Conservation (phyloP, 2,113 vertebrate species). For the Percina caprodes region DNA sequence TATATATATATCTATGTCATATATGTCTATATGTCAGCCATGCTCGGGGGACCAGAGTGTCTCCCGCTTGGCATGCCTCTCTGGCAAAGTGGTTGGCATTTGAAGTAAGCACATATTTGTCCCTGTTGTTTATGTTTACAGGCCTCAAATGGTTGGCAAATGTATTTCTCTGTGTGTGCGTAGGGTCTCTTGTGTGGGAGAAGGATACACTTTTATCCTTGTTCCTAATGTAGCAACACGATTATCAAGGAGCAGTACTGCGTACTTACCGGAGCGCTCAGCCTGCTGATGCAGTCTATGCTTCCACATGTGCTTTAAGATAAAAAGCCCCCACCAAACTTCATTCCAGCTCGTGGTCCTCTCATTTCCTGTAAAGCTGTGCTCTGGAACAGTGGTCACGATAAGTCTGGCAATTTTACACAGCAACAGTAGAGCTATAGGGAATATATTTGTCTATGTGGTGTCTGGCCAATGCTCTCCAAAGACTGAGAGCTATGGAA, state of each 20-base stretch:
- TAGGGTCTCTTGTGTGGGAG: conserved; percentile 38
- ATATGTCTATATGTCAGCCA: neutral
- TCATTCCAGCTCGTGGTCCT: conserved; percentile 19
- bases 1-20: no score
- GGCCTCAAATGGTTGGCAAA: conserved; percentile 41
- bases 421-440: conserved; percentile 31
- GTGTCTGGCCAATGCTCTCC: conserved; percentile 12
- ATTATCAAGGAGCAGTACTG: conserved; percentile 41
- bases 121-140: conserved; percentile 52
- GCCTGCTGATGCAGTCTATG: conserved; percentile 24
- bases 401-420: conserved; percentile 67
- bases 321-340: conserved; percentile 44
- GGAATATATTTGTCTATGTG: conserved; percentile 28
- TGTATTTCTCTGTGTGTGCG: conserved; percentile 25
- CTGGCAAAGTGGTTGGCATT: conserved; percentile 28
- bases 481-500: conserved; percentile 2
- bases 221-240: conserved; percentile 45
- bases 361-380: conserved; percentile 55
- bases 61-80: conserved; percentile 10
- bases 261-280: conserved; percentile 10
- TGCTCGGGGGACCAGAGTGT: conserved; percentile 5
- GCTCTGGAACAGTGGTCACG: conserved; percentile 57
- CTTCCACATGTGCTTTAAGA: conserved; percentile 50
- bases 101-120: conserved; percentile 48
- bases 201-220: conserved; percentile 51